Evolutionary conservation across 2,888 invertebrate species (phyloP).

Genomic region (Steromphala cineraria): DNA sequence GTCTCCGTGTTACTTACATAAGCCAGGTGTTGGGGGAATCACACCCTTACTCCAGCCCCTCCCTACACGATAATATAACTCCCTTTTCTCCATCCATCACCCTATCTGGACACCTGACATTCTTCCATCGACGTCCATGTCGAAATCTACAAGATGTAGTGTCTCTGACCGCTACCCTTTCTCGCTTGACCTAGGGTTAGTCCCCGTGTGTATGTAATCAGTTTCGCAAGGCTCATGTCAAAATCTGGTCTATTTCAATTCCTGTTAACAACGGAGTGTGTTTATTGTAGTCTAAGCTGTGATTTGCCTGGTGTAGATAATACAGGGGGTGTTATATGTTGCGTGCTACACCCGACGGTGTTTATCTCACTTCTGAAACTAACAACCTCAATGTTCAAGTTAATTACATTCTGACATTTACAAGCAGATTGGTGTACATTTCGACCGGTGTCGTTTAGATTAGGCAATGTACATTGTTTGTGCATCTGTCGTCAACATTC

Average conservation of each 20-base stretch:
- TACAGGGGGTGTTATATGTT: not conserved
- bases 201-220: not conserved
- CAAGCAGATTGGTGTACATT: constrained; percentile 1
- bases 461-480: constrained; percentile 11
- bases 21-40: constrained; percentile 1
- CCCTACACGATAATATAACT: not conserved
- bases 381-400: not conserved
- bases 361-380: not conserved
- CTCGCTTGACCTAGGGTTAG: not conserved
- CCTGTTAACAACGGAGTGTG: constrained; percentile 1
- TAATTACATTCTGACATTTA: constrained; percentile 13
- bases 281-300: constrained; percentile 12
- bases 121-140: not conserved
- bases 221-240: constrained; percentile 8
- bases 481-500: constrained; percentile 9
- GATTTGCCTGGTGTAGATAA: not conserved
- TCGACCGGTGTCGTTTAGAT: not conserved
- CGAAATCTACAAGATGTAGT: not conserved
- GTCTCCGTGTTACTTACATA: not conserved
- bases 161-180: not conserved
- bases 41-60: not conserved
- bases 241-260: not conserved
- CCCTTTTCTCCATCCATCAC: constrained; percentile 1
- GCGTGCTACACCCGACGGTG: not conserved
- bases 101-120: not conserved